Evolutionary conservation across 2,888 invertebrate species (phyloP).

Genomic region (Eilema depressum): DNA sequence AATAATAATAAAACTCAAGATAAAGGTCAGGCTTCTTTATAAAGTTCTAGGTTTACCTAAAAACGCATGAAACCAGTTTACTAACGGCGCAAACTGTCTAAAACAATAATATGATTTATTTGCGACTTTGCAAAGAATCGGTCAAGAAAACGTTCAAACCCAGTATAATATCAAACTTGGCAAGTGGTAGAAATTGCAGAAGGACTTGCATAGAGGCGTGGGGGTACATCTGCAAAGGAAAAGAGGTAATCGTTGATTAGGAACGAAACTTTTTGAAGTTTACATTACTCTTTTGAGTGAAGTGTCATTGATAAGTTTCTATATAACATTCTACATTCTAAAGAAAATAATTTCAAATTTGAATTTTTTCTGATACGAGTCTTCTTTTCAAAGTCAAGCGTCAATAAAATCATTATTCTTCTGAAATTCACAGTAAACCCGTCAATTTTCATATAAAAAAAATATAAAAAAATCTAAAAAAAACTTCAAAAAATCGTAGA

Average conservation of each 20-base stretch:
- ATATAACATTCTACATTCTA: background rate
- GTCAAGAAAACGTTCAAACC: background rate
- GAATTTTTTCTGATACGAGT: background rate
- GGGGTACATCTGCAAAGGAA: background rate
- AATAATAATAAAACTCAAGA: too few relatives aligned
- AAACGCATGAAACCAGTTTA: too few relatives aligned
- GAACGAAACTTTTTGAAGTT: background rate
- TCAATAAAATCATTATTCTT: background rate
- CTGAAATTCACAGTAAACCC: background rate
- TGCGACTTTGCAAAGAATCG: background rate
- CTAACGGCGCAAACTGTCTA: too few relatives aligned
- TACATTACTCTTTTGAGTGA: background rate
- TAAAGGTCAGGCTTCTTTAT: too few relatives aligned
- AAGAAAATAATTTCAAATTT: background rate
- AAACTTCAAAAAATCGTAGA: background rate
- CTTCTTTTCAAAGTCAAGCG: background rate
- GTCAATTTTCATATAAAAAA: slow-evolving; percentile 3
- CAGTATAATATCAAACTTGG: background rate
- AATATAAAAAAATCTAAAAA: background rate
- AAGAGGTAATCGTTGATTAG: background rate
- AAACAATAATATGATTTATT: too few relatives aligned
- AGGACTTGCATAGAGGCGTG: background rate
- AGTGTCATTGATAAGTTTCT: background rate
- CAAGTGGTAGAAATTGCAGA: background rate
- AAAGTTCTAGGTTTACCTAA: too few relatives aligned